These are phyloP conservation scores for Clitarchus hookeri DNA, from an alignment of 2,888 invertebrate species.

Conservation along the genomic window DNA sequence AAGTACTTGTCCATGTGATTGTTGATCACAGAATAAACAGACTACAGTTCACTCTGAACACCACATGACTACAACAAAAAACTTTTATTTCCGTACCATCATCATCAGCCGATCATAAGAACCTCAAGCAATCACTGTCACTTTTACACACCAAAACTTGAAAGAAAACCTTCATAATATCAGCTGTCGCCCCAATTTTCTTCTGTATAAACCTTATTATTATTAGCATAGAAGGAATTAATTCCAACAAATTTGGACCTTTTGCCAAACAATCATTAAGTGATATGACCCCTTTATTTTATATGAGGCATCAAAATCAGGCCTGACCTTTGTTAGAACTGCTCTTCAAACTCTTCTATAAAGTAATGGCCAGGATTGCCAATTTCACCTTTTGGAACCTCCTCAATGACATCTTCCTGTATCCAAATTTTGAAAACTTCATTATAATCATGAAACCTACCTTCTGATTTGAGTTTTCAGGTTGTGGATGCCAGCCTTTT, in stretches of 20 bases:
- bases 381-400: background rate
- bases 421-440: background rate
- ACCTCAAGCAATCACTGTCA: background rate
- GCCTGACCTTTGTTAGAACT: conserved; percentile 38
- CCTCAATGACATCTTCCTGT: conserved; percentile 15
- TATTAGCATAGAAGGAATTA: background rate
- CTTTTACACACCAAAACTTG: background rate
- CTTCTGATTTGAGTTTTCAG: background rate
- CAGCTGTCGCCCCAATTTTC: background rate
- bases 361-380: conserved; percentile 35
- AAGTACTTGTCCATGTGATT: conserved; percentile 31
- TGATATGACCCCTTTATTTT: conserved; percentile 31
- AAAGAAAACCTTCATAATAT: background rate
- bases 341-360: conserved; percentile 45
- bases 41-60: conserved; percentile 35
- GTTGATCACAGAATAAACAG: conserved; percentile 34
- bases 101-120: background rate
- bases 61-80: conserved; percentile 34
- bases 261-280: conserved; percentile 45
- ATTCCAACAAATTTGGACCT: conserved; percentile 37
- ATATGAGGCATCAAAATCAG: conserved; percentile 43
- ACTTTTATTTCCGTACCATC: background rate
- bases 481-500: background rate
- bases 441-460: background rate
- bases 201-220: background rate